These are phyloP conservation scores for Saccopteryx leptura DNA, from an alignment of 2,113 vertebrate genomes.

Conservation along the genomic window DNA sequence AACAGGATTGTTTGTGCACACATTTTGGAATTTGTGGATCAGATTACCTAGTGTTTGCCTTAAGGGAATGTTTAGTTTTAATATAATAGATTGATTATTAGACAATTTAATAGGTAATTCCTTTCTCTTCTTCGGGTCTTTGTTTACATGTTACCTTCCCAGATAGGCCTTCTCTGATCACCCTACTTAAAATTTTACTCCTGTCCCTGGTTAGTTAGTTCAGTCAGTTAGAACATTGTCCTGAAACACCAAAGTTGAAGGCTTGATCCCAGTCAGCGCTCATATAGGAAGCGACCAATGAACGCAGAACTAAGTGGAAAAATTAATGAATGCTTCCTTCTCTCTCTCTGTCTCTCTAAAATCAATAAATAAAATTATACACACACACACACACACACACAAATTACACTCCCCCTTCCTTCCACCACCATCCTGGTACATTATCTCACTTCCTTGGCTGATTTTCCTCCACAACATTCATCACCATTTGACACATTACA, in stretches of 20 bases:
- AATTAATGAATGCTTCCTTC: background rate
- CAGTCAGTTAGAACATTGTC: too few species aligned
- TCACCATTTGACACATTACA: background rate
- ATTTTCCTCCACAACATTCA: background rate
- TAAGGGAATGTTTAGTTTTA: background rate
- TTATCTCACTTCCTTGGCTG: conserved; percentile 11
- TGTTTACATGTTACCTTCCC: background rate
- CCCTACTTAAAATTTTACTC: background rate
- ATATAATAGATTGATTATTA: background rate
- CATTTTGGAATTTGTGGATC: background rate
- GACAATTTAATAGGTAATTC: background rate
- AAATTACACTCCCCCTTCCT: background rate
- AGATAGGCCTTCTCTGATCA: conserved; percentile 15
- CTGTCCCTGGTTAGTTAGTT: too few species aligned
- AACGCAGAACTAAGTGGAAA: too few species aligned
- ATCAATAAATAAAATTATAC: background rate
- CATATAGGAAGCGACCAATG: too few species aligned
- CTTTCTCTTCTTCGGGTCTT: conserved; percentile 46
- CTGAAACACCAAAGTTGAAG: too few species aligned
- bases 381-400: too few species aligned
- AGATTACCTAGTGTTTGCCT: conserved; percentile 1
- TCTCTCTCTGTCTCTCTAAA: background rate
- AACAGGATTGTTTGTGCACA: background rate
- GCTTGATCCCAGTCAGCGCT: too few species aligned
- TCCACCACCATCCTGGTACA: background rate